A percentile compares a stretch with the other conserved stretches of the same genome.
Conservation (phyloP, 2,888 invertebrate species). For the Zygothrica quintamaculata region DNA sequence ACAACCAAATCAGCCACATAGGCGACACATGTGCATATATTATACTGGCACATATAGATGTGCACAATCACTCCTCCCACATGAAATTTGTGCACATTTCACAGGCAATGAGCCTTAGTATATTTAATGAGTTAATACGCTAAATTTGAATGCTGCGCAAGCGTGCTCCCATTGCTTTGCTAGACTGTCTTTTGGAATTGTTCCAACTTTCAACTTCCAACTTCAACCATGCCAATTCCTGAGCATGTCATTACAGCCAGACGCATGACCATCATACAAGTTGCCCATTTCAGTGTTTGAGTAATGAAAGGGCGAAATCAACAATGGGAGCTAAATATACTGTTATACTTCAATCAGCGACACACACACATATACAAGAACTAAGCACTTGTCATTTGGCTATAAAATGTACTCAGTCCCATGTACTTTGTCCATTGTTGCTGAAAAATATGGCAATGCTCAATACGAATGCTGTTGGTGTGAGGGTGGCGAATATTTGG, state of each 20-base stretch:
- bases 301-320: constrained; percentile 45
- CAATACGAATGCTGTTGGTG: constrained; percentile 32
- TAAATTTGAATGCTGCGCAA: constrained; percentile 75
- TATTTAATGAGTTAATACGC: constrained; percentile 79
- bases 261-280: constrained; percentile 47
- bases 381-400: constrained; percentile 71
- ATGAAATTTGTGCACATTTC: constrained; percentile 74
- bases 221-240: constrained; percentile 14
- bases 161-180: constrained; percentile 69
- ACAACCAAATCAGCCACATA: constrained; percentile 22
- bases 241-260: constrained; percentile 12
- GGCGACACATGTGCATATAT: constrained; percentile 61
- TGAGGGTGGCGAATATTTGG: constrained; percentile 16
- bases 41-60: constrained; percentile 29
- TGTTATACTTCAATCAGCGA: constrained; percentile 18
- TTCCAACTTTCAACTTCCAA: too few relatives aligned
- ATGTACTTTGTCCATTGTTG: constrained; percentile 25
- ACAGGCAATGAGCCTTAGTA: constrained; percentile 76
- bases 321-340: constrained; percentile 16
- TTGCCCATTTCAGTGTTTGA: constrained; percentile 61
- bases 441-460: constrained; percentile 59
- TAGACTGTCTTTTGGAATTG: constrained; percentile 44
- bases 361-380: constrained; percentile 24
- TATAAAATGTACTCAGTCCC: constrained; percentile 47
- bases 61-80: constrained; percentile 18